Conservation (phyloP, 2,113 vertebrate genomes). For the Xyliphius kryptos region DNA sequence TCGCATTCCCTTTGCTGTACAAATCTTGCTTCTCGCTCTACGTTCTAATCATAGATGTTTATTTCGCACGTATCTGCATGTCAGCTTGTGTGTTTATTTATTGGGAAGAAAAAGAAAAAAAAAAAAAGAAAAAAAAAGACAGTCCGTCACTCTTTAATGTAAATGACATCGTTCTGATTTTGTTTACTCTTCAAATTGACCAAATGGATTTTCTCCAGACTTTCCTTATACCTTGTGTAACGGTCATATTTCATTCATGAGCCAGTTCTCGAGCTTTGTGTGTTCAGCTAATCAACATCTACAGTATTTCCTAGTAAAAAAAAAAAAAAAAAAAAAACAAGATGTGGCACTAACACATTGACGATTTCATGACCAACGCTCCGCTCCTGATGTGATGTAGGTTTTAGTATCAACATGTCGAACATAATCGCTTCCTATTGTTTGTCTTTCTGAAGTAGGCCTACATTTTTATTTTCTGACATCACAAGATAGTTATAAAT, state of each 20-base stretch:
- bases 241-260: constrained; percentile 46
- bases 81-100: constrained; percentile 94
- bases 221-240: constrained; percentile 52
- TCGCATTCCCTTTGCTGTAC: constrained; percentile 87
- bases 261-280: no score
- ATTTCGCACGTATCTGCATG: constrained; percentile 84
- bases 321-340: no score
- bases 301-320: no score
- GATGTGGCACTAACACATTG: no score
- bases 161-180: constrained; percentile 81
- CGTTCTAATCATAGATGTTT: constrained; percentile 74
- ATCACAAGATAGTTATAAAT: constrained; percentile 98
- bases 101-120: constrained; percentile 72
- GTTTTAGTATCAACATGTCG: constrained; percentile 39
- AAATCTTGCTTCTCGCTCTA: constrained; percentile 73
- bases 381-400: no score
- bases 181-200: constrained; percentile 98
- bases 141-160: constrained; percentile 82
- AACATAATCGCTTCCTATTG: constrained; percentile 69
- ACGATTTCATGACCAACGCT: no score
- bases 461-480: constrained; percentile 88
- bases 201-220: constrained; percentile 79
- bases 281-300: no score
- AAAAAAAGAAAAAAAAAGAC: no score
- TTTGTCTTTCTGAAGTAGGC: constrained; percentile 71